Base-by-base conservation (phyloP, 1,140 invertebrate genomes). In the Adoxophyes honmai region DNA sequence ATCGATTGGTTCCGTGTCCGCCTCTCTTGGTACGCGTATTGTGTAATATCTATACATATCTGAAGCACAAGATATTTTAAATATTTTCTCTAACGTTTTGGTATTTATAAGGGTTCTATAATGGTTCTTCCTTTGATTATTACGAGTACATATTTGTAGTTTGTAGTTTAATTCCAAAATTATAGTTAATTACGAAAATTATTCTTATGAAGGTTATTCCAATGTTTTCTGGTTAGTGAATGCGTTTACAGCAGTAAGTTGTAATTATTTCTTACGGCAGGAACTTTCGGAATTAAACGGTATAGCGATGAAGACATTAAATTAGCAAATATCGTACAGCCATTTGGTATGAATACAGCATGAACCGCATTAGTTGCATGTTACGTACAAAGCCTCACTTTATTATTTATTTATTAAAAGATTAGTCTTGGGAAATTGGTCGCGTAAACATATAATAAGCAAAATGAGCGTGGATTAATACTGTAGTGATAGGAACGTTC, bases 181-280 rank as follows among this genome's bases (percentile, higher is more conserved):
- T 62, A 62, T 62, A 34, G 15, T 51, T 57, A 55, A 62, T 55
- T 57, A 68, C 60, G 39, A 69, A 64, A 65, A 67, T 60, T 39
- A 74, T 69, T 76, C 75, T 76, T 73, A 76, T 76, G 70, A 76
- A 62, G 67, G 62, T 72, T 69, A 78, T 77, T 75, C 73, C 71
- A 73, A 75, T 70, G 36, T 68, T 64, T 65, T 73, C 68, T 69
- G 73, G 78, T 81, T 81, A 81, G 78, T 78, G 73, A 78, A 64
- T 57, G 56, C 44, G 52, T 60, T 69, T 59, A 36, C 39, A 39
- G 38, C 52, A 51, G 21, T 44, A 39, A 53, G 39, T 35, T 60
- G 58, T 57, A 62, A 42, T 48, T 48, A 48, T 48, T 48, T 48
- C 9, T 48, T 48, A 48, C 18, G 21, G 42, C 42, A 48, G 18